A percentile compares a stretch with the other conserved stretches of the same genome.
Conservation (phyloP, 2,888 invertebrate genomes). For the Bhutanitis thaidina region DNA sequence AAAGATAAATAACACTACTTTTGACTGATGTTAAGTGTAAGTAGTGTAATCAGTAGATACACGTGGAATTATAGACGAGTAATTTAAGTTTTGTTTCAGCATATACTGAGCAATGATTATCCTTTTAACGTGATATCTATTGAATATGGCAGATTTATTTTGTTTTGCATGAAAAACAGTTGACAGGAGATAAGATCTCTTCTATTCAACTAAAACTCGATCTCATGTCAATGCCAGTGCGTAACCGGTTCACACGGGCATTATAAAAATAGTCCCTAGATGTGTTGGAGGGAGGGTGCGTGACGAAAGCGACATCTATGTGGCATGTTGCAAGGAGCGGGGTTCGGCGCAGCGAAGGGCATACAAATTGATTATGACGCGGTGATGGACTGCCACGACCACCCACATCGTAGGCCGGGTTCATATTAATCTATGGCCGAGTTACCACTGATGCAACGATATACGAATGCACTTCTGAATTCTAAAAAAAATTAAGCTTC, state of each 20-base stretch:
- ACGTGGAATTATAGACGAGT: too few species aligned
- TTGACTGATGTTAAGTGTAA: too few species aligned
- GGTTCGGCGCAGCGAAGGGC: constrained; percentile 55
- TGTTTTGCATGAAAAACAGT: too few species aligned
- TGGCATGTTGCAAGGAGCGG: constrained; percentile 37
- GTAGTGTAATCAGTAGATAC: too few species aligned
- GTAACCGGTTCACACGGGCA: constrained; percentile 22
- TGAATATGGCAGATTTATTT: too few species aligned
- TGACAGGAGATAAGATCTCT: not conserved
- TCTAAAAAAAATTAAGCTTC: too few species aligned
- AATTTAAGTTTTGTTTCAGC: too few species aligned
- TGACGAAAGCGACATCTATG: constrained; percentile 63
- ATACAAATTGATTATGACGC: constrained; percentile 74
- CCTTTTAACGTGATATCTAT: too few species aligned
- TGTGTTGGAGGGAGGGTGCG: constrained; percentile 48
- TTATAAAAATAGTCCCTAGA: constrained; percentile 27
- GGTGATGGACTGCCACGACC: constrained; percentile 61
- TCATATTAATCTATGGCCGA: too few species aligned
- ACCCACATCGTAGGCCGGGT: constrained; percentile 52
- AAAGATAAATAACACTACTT: too few species aligned
- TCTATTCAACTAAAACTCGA: constrained; percentile 6
- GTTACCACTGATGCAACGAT: constrained; percentile 4
- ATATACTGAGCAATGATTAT: too few species aligned
- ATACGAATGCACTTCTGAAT: too few species aligned
- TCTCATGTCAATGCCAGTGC: not conserved